phyloP scores from a whole-genome alignment of 2,888 invertebrate species.

The Myopa tessellatipennis region DNA sequence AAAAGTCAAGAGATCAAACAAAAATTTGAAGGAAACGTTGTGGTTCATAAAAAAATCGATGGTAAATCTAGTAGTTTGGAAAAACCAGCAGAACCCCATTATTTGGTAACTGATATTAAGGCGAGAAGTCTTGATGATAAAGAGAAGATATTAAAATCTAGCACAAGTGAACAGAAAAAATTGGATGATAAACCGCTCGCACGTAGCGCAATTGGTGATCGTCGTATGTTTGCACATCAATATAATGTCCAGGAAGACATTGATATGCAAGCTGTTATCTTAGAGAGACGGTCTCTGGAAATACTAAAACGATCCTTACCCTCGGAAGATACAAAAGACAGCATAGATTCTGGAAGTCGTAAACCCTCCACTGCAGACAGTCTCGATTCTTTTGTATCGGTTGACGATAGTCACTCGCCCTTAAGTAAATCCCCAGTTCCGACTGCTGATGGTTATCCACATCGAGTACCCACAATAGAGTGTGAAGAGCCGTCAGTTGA shows the following conservation, averaged over 20 bases:
- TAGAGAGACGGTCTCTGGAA: slow-evolving; percentile 73
- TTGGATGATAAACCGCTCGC: slow-evolving; percentile 66
- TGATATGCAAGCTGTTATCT: slow-evolving; percentile 74
- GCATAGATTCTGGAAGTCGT: slow-evolving; percentile 57
- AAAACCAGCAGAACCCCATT: slow-evolving; percentile 73
- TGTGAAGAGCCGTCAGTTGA: slow-evolving; percentile 68
- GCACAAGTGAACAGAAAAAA: slow-evolving; percentile 60
- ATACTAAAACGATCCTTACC: slow-evolving; percentile 72
- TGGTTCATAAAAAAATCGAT: slow-evolving; percentile 74
- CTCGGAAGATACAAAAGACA: slow-evolving; percentile 68
- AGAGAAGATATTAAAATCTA: slow-evolving; percentile 57
- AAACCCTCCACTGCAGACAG: slow-evolving; percentile 71
- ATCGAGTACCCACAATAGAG: slow-evolving; percentile 68
- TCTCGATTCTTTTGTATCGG: slow-evolving; percentile 66
- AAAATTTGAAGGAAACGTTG: slow-evolving; percentile 74
- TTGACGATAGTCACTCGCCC: slow-evolving; percentile 78
- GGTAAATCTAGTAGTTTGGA: slow-evolving; percentile 77
- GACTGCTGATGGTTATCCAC: slow-evolving; percentile 56
- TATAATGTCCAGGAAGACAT: slow-evolving; percentile 66
- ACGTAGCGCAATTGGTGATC: slow-evolving; percentile 62
- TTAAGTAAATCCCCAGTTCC: slow-evolving; percentile 61
- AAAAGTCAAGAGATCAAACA: slow-evolving; percentile 74
- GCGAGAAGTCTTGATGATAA: slow-evolving; percentile 78
- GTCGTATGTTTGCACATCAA: slow-evolving; percentile 65
- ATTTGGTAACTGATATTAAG: slow-evolving; percentile 74